These are phyloP conservation scores for Rhinopomastus cyanomelas DNA, from an alignment of 2,113 vertebrate species.

Conservation along the genomic window DNA sequence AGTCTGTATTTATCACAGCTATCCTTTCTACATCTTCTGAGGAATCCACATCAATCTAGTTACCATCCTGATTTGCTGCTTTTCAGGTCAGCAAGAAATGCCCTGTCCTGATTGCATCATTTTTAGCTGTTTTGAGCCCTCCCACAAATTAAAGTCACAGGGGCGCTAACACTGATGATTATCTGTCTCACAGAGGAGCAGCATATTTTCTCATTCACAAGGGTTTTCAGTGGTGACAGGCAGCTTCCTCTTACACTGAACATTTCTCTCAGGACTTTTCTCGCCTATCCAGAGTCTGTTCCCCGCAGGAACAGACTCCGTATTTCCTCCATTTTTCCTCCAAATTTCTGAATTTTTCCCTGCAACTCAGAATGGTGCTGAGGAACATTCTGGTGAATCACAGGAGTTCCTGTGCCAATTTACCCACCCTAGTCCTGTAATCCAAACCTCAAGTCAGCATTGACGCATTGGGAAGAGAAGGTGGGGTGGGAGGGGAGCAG, in stretches of 20 bases:
- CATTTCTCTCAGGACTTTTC: not conserved
- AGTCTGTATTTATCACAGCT: not conserved
- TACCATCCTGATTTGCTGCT: not conserved
- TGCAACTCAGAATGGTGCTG: not conserved
- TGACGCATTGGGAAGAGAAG: not conserved
- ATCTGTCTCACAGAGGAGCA: not conserved
- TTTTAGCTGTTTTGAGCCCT: not conserved
- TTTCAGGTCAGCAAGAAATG: not conserved
- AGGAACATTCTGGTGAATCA: not conserved
- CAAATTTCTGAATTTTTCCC: not conserved
- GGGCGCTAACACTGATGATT: not conserved
- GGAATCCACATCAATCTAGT: conserved; percentile 3
- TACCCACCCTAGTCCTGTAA: not conserved
- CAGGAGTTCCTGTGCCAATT: not conserved
- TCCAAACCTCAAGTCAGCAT: not conserved
- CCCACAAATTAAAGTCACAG: not conserved
- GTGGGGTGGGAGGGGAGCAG: not conserved
- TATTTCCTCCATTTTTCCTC: too few relatives aligned
- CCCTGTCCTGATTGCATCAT: not conserved
- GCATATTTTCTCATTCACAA: not conserved
- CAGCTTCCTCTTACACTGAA: not conserved
- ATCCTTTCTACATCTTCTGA: not conserved
- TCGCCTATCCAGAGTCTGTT: not conserved
- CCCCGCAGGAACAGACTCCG: too few relatives aligned
- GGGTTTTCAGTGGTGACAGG: not conserved